phyloP scores from a whole-genome alignment of 2,888 invertebrate species.

The Kryphioiulus occultus region DNA sequence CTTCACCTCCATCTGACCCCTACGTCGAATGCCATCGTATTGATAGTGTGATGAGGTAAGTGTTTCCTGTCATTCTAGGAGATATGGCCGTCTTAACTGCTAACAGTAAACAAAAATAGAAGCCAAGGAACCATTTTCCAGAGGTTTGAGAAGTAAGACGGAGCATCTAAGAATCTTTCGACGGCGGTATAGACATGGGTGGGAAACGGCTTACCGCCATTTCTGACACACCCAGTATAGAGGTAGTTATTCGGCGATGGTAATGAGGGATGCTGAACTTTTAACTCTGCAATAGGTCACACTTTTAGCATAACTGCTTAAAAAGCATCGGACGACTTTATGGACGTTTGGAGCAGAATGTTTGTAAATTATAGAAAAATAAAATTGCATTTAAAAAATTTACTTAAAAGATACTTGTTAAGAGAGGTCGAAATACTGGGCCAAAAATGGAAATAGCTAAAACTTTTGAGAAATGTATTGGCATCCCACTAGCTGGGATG shows the following conservation, averaged over 20 bases:
- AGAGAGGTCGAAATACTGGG: background rate
- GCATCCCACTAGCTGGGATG: too few species aligned
- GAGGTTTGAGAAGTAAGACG: background rate
- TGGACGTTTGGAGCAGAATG: too few species aligned
- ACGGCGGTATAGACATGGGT: background rate
- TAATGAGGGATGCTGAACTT: background rate
- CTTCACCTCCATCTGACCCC: background rate
- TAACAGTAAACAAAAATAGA: conserved; percentile 8
- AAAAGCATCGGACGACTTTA: background rate
- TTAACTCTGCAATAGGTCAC: background rate
- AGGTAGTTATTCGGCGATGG: background rate
- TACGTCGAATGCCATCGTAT: background rate
- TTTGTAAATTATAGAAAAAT: background rate
- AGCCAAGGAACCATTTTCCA: background rate
- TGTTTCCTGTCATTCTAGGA: background rate
- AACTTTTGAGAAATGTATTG: background rate
- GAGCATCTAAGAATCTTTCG: background rate
- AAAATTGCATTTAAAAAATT: too few species aligned
- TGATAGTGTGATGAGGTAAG: background rate
- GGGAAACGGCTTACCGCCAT: background rate
- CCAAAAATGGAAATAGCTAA: background rate
- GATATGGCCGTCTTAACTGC: background rate
- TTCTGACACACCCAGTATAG: background rate
- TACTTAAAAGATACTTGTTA: background rate
- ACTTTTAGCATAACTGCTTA: background rate